phyloP scores from a whole-genome alignment of 2,888 invertebrate genomes.

The Incurvaria masculella region DNA sequence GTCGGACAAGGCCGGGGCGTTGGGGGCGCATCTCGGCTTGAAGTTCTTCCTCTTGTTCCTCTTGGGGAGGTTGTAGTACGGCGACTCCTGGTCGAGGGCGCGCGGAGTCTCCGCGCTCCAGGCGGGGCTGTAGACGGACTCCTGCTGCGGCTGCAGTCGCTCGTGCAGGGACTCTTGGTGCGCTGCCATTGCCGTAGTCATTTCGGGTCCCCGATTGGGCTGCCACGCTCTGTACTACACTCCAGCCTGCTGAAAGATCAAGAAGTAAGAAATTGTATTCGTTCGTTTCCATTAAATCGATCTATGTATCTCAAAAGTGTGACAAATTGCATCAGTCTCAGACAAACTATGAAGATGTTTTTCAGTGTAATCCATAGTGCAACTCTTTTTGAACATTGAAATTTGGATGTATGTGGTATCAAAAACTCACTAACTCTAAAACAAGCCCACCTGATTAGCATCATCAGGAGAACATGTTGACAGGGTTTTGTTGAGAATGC shows the following conservation, averaged over 20 bases:
- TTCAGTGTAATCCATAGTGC: too few species aligned
- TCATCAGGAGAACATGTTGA: too few species aligned
- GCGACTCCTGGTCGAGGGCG: constrained; percentile 47
- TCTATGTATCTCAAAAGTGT: too few species aligned
- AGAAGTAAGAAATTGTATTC: too few species aligned
- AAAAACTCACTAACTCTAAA: too few species aligned
- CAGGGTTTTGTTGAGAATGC: too few species aligned
- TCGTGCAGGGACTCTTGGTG: constrained; percentile 55
- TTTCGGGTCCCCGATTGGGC: constrained; percentile 44
- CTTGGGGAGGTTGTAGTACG: constrained; percentile 56
- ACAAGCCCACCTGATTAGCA: too few species aligned
- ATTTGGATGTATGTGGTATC: too few species aligned
- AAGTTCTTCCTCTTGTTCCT: constrained; percentile 77
- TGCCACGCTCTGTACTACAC: constrained; percentile 20
- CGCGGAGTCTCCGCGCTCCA: constrained; percentile 51
- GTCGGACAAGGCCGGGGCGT: constrained; percentile 48
- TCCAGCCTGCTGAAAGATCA: not conserved
- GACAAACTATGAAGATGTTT: too few species aligned
- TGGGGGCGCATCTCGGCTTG: constrained; percentile 70
- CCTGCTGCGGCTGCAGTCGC: constrained; percentile 47
- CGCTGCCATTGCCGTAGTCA: constrained; percentile 58
- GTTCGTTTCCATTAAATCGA: too few species aligned
- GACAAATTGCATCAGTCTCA: too few species aligned
- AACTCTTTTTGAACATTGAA: too few species aligned
- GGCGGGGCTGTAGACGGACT: constrained; percentile 36